A percentile compares a stretch with the other conserved stretches of the same genome.
Conservation (phyloP, 2,797 vertebrate genomes). For the Chaetodon trifasciatus region DNA sequence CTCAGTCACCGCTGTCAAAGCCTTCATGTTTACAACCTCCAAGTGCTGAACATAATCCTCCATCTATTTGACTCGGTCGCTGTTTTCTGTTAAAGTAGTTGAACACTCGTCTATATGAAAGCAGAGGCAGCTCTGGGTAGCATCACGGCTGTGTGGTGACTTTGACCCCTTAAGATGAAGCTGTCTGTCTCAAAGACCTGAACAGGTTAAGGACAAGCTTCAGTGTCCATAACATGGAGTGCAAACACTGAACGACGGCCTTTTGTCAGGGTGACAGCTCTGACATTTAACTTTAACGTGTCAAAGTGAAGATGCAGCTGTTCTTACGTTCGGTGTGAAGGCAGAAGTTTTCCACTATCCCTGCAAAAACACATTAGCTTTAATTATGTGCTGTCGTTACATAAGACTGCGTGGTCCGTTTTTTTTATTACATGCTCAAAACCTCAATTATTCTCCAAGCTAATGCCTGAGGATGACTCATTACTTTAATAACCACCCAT, state of each 20-base stretch:
- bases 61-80: conserved; percentile 2
- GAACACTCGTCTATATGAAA: neutral
- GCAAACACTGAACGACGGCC: conserved; percentile 1
- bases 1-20: conserved; percentile 20
- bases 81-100: conserved; percentile 1
- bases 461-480: conserved; percentile 58
- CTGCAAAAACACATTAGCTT: conserved; percentile 37
- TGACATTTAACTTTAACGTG: conserved; percentile 23
- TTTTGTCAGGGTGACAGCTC: conserved; percentile 15
- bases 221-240: neutral
- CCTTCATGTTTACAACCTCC: conserved; percentile 29
- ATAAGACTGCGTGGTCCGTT: conserved; percentile 43
- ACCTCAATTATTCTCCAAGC: conserved; percentile 55
- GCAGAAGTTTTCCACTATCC: conserved; percentile 13
- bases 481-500: conserved; percentile 50
- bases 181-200: neutral
- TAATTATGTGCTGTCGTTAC: conserved; percentile 54
- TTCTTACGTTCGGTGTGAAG: conserved; percentile 14
- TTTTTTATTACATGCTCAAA: conserved; percentile 39
- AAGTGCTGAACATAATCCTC: neutral
- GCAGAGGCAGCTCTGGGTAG: neutral
- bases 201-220: neutral
- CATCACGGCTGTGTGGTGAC: neutral
- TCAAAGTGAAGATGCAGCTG: conserved; percentile 7
- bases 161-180: neutral